Conservation (phyloP, 2,888 invertebrate genomes). For the Chrysina gloriosa region DNA sequence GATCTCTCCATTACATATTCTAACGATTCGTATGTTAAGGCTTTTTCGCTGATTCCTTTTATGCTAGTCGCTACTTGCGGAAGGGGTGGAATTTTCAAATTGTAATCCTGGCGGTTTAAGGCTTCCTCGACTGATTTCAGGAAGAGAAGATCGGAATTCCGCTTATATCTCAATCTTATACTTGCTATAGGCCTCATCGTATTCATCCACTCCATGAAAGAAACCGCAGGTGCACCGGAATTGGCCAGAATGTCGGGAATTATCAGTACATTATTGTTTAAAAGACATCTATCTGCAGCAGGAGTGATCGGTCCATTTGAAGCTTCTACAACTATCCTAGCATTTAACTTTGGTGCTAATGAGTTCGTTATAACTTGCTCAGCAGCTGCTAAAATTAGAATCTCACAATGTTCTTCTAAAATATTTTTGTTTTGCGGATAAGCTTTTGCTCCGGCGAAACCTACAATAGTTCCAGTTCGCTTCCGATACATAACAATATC, state of each 20-base stretch:
- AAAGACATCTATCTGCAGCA: conserved; percentile 81
- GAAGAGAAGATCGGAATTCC: conserved; percentile 84
- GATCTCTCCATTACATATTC: conserved; percentile 8
- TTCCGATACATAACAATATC: conserved; percentile 83
- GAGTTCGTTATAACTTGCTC: conserved; percentile 90
- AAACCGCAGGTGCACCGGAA: conserved; percentile 90
- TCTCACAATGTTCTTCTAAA: conserved; percentile 90
- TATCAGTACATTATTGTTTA: conserved; percentile 79
- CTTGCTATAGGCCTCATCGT: conserved; percentile 90
- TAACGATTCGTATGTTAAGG: conserved; percentile 16
- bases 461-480: conserved; percentile 87
- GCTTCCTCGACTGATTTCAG: conserved; percentile 59
- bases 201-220: conserved; percentile 93
- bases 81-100: conserved; percentile 25
- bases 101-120: conserved; percentile 26
- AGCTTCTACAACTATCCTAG: conserved; percentile 90
- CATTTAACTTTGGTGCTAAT: conserved; percentile 87
- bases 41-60: not conserved
- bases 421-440: conserved; percentile 68
- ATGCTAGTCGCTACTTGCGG: not conserved
- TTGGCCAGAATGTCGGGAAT: conserved; percentile 83
- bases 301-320: conserved; percentile 93
- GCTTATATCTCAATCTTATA: conserved; percentile 86
- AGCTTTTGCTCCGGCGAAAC: conserved; percentile 83
- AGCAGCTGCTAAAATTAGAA: conserved; percentile 92